These are phyloP conservation scores for Callosobruchus maculatus DNA, from an alignment of 2,888 invertebrate genomes.

Conservation along the genomic window DNA sequence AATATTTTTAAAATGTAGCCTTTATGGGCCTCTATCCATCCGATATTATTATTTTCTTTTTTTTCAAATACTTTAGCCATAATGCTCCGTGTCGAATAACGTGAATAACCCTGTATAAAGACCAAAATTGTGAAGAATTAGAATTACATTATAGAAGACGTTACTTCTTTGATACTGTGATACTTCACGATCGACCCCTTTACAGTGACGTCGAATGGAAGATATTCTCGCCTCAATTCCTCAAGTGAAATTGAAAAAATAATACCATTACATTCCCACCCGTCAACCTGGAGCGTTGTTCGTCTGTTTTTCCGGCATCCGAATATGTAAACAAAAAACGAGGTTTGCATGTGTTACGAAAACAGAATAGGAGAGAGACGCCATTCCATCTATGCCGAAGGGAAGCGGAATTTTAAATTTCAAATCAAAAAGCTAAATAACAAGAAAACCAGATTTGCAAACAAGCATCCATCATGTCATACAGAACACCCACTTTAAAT, in stretches of 20 bases:
- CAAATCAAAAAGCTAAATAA: slow-evolving; percentile 48
- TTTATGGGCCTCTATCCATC: no score
- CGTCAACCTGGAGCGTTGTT: slow-evolving; percentile 1
- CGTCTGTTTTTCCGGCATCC: slow-evolving; percentile 8
- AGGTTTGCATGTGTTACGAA: slow-evolving; percentile 18
- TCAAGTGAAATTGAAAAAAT: background rate
- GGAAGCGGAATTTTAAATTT: slow-evolving; percentile 37
- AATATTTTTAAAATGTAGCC: no score
- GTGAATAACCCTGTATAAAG: no score
- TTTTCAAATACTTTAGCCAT: no score
- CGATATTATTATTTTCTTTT: no score
- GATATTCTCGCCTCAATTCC: background rate
- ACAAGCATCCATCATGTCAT: slow-evolving; percentile 48
- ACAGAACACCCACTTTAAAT: slow-evolving; percentile 49
- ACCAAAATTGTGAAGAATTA: no score
- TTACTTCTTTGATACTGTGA: no score
- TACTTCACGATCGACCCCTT: no score
- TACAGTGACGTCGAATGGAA: background rate
- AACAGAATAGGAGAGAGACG: slow-evolving; percentile 15
- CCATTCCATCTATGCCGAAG: slow-evolving; percentile 18
- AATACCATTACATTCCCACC: background rate
- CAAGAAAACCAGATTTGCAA: slow-evolving; percentile 46
- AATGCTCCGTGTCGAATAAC: no score
- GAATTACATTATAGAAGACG: no score
- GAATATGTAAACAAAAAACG: slow-evolving; percentile 19